Evolutionary conservation across 2,797 vertebrate genomes (phyloP), one percentile per base, ranked within the genome.

Genomic region (Gobionotothen gibberifrons): DNA sequence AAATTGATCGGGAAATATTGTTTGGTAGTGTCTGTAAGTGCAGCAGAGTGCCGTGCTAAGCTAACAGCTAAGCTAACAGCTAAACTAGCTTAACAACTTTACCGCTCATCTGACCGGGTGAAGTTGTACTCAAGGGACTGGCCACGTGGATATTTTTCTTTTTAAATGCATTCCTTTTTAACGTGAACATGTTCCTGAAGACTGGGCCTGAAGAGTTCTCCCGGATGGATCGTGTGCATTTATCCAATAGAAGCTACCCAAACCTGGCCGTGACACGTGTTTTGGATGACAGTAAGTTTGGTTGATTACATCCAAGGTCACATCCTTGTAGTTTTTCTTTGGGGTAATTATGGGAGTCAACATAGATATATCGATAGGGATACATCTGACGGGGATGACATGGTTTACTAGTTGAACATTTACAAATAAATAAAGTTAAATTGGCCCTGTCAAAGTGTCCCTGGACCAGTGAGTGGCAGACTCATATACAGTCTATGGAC

Each of bases 221-320:
- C 29, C 0, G 1, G 21, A 73, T 82, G 71, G 68, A 73, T 21
- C 76, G 8, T 0, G 63, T 51, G 71, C 15, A 16, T 19, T 52
- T 53, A 5, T 64, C 17, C 14, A 69, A 59, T 6, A 77, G 76
- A 19, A 47, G 22, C 19, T 91, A 90, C 68, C 69, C 79, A 0
- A 93, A 93, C 58, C 78, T 95, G 0, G 55, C 87, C 0, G 92
- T 93, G 47, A 80, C 91, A 47, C 90, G 63, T 21, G 76, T 90
- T 15, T 2, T 76, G 3, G 58, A 81, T 1, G 11, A 77, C 2
- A 89, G 91, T 93, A 63, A 67, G 83, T 82, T 1, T 13, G 3
- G 9, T 13, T 12, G 2, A 22, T 46, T 42, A 21, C 9, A n/a
- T 19, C 5, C 5, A 42, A n/a, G 36, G 22, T 51, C 14, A 39